Evolutionary conservation across 35 echinoderm and acorn worm genomes (phyloP).

Genomic region (Heliocidaris tuberculata): DNA sequence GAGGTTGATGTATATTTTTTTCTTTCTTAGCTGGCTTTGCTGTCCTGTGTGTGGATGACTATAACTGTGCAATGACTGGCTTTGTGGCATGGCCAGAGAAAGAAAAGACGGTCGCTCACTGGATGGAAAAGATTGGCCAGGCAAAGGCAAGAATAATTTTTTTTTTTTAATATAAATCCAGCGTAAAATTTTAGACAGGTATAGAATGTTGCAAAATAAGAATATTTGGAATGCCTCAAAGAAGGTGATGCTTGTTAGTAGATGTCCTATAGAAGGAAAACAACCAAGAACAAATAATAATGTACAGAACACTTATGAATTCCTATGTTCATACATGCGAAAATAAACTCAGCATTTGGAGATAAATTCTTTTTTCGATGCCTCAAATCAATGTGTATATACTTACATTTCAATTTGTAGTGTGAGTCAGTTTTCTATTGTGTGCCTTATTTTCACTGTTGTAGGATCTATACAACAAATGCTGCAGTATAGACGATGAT

Average conservation of each 20-base stretch:
- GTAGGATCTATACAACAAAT: not conserved
- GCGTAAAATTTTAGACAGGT: not conserved
- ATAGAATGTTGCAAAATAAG: not conserved
- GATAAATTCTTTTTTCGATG: no score
- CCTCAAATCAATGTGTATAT: no score
- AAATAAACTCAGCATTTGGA: no score
- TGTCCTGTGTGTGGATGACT: conserved; percentile 59
- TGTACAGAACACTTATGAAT: no score
- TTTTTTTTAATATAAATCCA: no score
- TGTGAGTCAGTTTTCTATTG: no score
- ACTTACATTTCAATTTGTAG: no score
- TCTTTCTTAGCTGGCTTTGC: conserved; percentile 64
- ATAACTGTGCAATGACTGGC: conserved; percentile 52
- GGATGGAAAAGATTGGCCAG: conserved; percentile 57
- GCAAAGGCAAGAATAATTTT: conserved; percentile 43
- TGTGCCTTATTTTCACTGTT: not conserved
- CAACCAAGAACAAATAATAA: no score
- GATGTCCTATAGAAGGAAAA: no score
- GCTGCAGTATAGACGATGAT: conserved; percentile 29
- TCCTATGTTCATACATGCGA: no score
- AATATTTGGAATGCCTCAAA: not conserved
- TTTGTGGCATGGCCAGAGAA: conserved; percentile 36
- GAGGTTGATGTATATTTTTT: not conserved
- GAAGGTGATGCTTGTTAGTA: no score
- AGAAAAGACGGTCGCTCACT: not conserved